Conservation (phyloP, 2,113 vertebrate genomes). For the Sarotherodon lohbergeri region DNA sequence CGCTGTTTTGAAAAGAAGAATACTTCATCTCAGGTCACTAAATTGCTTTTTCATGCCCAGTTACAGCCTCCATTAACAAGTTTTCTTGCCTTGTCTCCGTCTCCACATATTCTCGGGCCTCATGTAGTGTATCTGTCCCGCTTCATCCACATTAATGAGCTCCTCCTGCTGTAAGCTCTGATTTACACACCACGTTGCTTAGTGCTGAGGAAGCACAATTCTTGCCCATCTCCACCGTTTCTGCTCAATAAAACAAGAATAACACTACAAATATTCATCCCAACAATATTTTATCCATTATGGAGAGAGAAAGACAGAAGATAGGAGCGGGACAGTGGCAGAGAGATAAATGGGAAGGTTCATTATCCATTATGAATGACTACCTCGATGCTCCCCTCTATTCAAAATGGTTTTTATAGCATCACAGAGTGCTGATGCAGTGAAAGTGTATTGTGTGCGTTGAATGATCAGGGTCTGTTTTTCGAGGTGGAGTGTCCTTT, state of each 20-base stretch:
- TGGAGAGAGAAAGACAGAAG: background rate
- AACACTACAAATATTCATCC: conserved; percentile 45
- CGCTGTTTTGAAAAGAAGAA: background rate
- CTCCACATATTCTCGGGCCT: background rate
- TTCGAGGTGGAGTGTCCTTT: background rate
- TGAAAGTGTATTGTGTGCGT: conserved; percentile 1
- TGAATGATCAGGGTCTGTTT: background rate
- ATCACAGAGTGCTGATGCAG: conserved; percentile 37
- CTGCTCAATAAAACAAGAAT: conserved; percentile 59
- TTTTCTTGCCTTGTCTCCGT: background rate
- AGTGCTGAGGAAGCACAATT: conserved; percentile 45
- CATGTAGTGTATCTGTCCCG: conserved; percentile 5
- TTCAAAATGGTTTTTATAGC: conserved; percentile 28
- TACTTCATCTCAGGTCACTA: background rate
- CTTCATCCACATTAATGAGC: conserved; percentile 39
- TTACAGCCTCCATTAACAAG: background rate
- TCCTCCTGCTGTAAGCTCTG: conserved; percentile 35
- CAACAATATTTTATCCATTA: conserved; percentile 27
- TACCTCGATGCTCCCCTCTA: conserved; percentile 1
- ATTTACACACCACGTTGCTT: conserved; percentile 20
- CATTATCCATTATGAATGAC: conserved; percentile 48
- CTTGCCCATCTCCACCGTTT: conserved; percentile 3
- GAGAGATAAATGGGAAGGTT: conserved; percentile 38
- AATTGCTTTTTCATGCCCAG: background rate
- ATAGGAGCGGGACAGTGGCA: background rate